phyloP scores from a whole-genome alignment of 2,797 vertebrate species.

The Strix occidentalis region DNA sequence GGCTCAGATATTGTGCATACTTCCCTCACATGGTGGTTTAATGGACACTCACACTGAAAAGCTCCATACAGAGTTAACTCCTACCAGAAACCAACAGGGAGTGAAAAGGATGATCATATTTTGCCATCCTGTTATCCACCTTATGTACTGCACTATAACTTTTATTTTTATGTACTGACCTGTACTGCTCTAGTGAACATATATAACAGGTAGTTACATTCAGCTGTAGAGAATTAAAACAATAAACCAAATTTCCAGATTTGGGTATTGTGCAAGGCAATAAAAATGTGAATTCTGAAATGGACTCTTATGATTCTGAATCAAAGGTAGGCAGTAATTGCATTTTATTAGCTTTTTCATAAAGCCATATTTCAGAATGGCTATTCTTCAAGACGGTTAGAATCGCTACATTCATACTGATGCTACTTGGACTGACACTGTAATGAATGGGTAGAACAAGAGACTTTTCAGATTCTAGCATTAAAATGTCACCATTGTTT shows the following conservation, averaged over 20 bases:
- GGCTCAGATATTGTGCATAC: background rate
- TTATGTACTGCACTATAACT: conserved; percentile 15
- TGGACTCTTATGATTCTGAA: conserved; percentile 46
- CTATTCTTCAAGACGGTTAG: background rate
- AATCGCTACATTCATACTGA: background rate
- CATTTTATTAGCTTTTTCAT: conserved; percentile 62
- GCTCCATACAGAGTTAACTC: background rate
- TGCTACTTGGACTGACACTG: conserved; percentile 7
- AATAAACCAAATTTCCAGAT: conserved; percentile 60
- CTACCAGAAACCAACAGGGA: background rate
- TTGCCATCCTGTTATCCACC: background rate
- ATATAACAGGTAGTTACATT: conserved; percentile 54
- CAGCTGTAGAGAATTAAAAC: conserved; percentile 62
- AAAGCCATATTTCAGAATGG: conserved; percentile 35
- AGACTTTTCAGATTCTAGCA: conserved; percentile 27
- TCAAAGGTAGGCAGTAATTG: conserved; percentile 63
- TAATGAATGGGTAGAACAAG: conserved; percentile 43
- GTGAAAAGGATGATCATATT: background rate
- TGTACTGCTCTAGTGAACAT: conserved; percentile 16
- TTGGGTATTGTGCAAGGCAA: background rate
- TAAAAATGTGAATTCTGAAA: conserved; percentile 54
- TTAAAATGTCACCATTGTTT: conserved; percentile 56
- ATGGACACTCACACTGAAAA: background rate
- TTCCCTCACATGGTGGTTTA: background rate
- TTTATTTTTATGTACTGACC: conserved; percentile 58